These are phyloP conservation scores for Palythoa heliodiscus DNA, from an alignment of 92 coral and sea anemone genomes.

Conservation along the genomic window DNA sequence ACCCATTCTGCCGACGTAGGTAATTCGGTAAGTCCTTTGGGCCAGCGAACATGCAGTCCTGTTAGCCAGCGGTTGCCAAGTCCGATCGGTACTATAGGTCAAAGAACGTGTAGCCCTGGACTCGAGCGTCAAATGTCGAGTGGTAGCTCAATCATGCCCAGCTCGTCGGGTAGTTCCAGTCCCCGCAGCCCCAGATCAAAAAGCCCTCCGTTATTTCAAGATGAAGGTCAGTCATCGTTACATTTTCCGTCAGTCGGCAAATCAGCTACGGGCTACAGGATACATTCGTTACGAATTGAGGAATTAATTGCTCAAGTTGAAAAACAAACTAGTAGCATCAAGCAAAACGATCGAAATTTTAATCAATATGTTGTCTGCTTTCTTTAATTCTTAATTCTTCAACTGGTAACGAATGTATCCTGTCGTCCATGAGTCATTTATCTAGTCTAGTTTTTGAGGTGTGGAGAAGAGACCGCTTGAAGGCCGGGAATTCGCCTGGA, in stretches of 20 bases:
- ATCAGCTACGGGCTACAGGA: no score
- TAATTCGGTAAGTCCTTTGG: slow-evolving; percentile 67
- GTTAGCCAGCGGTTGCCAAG: slow-evolving; percentile 43
- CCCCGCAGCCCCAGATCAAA: slow-evolving; percentile 73
- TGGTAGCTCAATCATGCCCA: slow-evolving; percentile 63
- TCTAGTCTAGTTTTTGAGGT: no score
- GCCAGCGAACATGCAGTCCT: slow-evolving; percentile 65
- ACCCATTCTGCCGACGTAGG: slow-evolving; percentile 9
- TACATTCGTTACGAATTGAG: no score
- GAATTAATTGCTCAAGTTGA: no score
- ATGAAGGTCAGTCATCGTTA: slow-evolving; percentile 62
- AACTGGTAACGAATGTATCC: no score
- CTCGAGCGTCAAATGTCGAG: slow-evolving; percentile 57
- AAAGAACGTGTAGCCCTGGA: slow-evolving; percentile 62
- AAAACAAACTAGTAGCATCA: no score
- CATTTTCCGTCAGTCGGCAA: not conserved
- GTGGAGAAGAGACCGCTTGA: no score
- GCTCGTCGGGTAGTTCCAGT: slow-evolving; percentile 78
- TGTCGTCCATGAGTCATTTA: no score
- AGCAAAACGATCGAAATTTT: no score
- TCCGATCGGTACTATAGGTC: slow-evolving; percentile 69
- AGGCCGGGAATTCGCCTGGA: no score
- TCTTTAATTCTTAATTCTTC: no score
- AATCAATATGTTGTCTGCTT: no score
- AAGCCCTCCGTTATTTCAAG: slow-evolving; percentile 66